Evolutionary conservation across 1,140 invertebrate species (phyloP), one percentile per base, ranked within the genome.

Genomic region (Leptonema lineaticorne): DNA sequence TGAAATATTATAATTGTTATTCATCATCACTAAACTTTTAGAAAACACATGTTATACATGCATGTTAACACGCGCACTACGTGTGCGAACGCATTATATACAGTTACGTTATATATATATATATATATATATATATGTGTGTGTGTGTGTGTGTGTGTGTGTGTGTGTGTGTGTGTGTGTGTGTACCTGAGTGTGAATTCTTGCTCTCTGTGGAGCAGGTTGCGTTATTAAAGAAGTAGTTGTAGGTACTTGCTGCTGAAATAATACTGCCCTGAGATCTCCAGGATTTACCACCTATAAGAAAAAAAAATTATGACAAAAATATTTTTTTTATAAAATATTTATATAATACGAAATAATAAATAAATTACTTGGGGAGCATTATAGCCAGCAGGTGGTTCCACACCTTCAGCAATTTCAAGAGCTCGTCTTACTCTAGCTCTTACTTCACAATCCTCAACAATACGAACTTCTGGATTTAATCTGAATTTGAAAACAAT

Each of bases 401-500:
- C 86, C 3, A 88, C 82, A 3, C 86, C 86, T 76, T 86, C 82
- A 56, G 81, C 83, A 73, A 88, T 87, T 79, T 88, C 87, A 69
- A 81, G 75, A 6, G 85, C 85, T 69, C 86, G 73, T 72, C 86
- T 80, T 45, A 79, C 77, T 33, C 84, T 76, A 53, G 83, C 81
- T 59, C 80, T 74, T 70, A 86, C 85, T 75, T 87, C 86, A 73
- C 83, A 82, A 30, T 73, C 72, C 78, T 83, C 66, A 2, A 46
- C 27, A 7, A 9, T 26, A 28, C 41, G 22, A 7, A 67, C 68
- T 1, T 70, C 66, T 2, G 59, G 28, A 18, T 26, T 65, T 29
- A 67, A 64, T 28, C 68, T 70, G 53, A 8, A 69, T 46, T 2
- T 41, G 7, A 67, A 37, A 27, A 58, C 2, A 24, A 62, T n/a